Percentiles rank a stretch among this genome's conserved stretches.
These are phyloP conservation scores for Aurelia coerulea DNA, from an alignment of 30 jellyfish, hydroid and myxozoan species.

Conservation along the genomic window DNA sequence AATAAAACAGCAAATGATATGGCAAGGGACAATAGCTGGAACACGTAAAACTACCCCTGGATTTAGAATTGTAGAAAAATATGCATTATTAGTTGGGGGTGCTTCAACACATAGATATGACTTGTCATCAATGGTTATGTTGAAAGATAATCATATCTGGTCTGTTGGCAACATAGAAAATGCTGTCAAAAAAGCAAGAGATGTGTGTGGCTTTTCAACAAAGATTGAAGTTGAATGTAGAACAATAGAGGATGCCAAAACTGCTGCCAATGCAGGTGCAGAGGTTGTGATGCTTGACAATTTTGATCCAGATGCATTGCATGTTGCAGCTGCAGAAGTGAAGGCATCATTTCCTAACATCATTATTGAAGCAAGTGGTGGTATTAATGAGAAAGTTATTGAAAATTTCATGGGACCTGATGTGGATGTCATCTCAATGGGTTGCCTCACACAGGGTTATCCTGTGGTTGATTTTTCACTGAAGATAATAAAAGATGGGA, in stretches of 20 bases:
- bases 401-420: conserved; percentile 72
- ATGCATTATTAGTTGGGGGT: conserved; percentile 87
- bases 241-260: conserved; percentile 71
- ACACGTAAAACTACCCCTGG: conserved; percentile 95
- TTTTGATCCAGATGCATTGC: conserved; percentile 58
- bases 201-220: conserved; percentile 78
- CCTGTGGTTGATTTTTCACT: conserved; percentile 84
- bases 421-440: conserved; percentile 80
- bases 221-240: conserved; percentile 94
- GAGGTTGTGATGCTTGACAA: conserved; percentile 88
- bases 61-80: conserved; percentile 76
- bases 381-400: conserved; percentile 49
- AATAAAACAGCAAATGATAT: conserved; percentile 15
- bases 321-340: conserved; percentile 63
- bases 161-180: conserved; percentile 71
- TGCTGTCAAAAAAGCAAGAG: conserved; percentile 84
- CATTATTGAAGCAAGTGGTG: conserved; percentile 87
- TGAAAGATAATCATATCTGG: conserved; percentile 92
- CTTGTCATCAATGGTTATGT: conserved; percentile 84
- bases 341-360: conserved; percentile 55
- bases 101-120: conserved; percentile 81
- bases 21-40: conserved; percentile 89
- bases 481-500: conserved; percentile 73
- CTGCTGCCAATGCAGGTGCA: conserved; percentile 86
- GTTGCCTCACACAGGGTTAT: conserved; percentile 84